These are phyloP conservation scores for Ptyas mucosa DNA, from an alignment of 2,113 vertebrate species.

Conservation along the genomic window DNA sequence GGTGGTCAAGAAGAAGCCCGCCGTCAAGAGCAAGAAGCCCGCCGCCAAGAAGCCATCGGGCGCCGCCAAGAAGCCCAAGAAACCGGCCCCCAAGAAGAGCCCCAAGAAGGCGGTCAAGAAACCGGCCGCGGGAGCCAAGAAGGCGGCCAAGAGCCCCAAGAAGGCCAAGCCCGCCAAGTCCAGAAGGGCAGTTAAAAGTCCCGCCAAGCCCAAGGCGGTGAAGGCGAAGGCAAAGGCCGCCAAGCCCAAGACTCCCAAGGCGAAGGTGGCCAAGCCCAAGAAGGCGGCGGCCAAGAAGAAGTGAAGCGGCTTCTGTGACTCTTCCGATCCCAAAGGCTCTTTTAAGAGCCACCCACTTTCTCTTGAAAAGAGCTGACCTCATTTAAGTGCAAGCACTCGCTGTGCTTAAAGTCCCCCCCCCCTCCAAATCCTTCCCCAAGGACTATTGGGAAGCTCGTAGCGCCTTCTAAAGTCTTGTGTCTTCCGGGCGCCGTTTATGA, in stretches of 20 bases:
- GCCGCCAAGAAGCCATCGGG: background rate
- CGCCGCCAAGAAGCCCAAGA: background rate
- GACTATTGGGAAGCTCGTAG: background rate
- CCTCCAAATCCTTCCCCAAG: background rate
- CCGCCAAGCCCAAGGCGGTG: background rate
- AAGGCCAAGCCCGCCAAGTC: background rate
- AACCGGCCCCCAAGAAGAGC: background rate
- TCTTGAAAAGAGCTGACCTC: background rate
- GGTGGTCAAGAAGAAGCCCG: slow-evolving; percentile 23
- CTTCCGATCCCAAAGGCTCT: slow-evolving; percentile 50
- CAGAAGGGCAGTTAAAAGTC: background rate
- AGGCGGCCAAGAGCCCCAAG: background rate
- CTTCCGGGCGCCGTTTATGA: background rate
- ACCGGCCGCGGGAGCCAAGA: background rate
- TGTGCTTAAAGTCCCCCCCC: background rate
- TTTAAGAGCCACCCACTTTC: slow-evolving; percentile 58
- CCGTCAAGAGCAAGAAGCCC: background rate
- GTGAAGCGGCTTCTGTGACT: background rate
- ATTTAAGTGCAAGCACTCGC: background rate
- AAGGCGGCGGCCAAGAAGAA: slow-evolving; percentile 20
- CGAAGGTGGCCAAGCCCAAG: slow-evolving; percentile 31
- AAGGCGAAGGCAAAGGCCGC: background rate
- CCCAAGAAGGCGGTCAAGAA: too few species aligned
- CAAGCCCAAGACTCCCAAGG: background rate
- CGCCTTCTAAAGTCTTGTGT: background rate